phyloP scores from a whole-genome alignment of 2,888 invertebrate genomes.

The Norana najaformis region DNA sequence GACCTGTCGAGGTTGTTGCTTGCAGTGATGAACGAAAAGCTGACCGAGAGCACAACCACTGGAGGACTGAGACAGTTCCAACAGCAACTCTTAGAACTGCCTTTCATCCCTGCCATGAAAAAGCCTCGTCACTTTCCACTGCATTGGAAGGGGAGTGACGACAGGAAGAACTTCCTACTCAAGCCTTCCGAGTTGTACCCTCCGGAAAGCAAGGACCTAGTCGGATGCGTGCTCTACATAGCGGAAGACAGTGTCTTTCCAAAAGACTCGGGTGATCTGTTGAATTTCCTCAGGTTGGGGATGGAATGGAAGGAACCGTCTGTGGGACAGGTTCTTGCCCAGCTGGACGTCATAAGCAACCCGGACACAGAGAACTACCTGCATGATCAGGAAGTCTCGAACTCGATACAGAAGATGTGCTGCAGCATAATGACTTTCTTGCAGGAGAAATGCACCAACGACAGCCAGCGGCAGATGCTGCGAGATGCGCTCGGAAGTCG shows the following conservation, averaged over 20 bases:
- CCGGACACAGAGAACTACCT: conserved; percentile 35
- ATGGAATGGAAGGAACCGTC: conserved; percentile 38
- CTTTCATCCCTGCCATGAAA: conserved; percentile 41
- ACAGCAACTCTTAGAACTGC: conserved; percentile 30
- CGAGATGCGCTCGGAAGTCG: conserved; percentile 34
- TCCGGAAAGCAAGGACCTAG: conserved; percentile 35
- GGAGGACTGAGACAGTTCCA: conserved; percentile 26
- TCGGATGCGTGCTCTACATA: conserved; percentile 43
- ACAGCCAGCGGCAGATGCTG: conserved; percentile 32
- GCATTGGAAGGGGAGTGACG: conserved; percentile 38
- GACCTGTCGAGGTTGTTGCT: conserved; percentile 27
- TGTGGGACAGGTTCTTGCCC: conserved; percentile 42
- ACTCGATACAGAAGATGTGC: conserved; percentile 35
- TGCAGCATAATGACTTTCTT: conserved; percentile 40
- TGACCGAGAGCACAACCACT: conserved; percentile 19
- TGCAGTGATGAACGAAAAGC: conserved; percentile 33
- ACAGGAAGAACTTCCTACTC: conserved; percentile 32
- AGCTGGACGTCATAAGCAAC: conserved; percentile 42
- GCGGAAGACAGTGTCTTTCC: conserved; percentile 42
- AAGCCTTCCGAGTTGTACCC: conserved; percentile 39
- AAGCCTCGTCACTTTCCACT: conserved; percentile 41
- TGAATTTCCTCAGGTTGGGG: conserved; percentile 40
- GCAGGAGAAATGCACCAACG: conserved; percentile 36
- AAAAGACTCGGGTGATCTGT: conserved; percentile 33
- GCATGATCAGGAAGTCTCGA: conserved; percentile 24